phyloP scores from a whole-genome alignment of 2,113 vertebrate genomes.

The Hemichromis elongatus region DNA sequence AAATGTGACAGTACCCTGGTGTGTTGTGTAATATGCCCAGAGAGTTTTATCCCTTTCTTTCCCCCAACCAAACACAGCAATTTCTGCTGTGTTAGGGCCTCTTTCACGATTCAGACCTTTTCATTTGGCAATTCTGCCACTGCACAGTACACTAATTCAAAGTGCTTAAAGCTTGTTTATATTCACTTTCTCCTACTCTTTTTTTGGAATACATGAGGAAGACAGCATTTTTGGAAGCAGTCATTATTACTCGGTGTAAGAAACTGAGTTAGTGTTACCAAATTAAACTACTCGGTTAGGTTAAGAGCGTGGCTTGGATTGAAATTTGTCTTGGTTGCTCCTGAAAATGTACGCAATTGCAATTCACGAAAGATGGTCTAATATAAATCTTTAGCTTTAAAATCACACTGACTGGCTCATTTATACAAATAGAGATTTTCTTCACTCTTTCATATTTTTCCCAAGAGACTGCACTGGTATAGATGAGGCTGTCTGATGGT shows the following conservation, averaged over 20 bases:
- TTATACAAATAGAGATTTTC: neutral
- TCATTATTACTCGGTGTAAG: neutral
- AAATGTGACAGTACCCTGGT: conserved; percentile 54
- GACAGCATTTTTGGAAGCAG: neutral
- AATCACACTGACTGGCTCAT: neutral
- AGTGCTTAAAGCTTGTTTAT: conserved; percentile 14
- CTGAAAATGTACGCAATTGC: neutral
- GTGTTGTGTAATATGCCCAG: conserved; percentile 51
- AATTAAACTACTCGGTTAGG: neutral
- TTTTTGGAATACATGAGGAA: neutral
- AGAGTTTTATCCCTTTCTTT: conserved; percentile 9
- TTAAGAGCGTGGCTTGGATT: neutral
- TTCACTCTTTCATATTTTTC: neutral
- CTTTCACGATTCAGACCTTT: conserved; percentile 14
- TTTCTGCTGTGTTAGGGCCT: conserved; percentile 10
- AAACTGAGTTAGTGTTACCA: neutral
- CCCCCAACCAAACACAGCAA: neutral
- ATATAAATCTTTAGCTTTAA: neutral
- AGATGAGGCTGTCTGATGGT: neutral
- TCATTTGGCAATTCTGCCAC: conserved; percentile 13
- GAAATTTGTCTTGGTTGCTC: neutral
- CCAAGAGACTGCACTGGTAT: neutral
- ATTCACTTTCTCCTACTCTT: neutral
- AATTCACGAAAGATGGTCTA: neutral
- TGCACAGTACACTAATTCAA: conserved; percentile 3